Evolutionary conservation across 1,140 invertebrate species (phyloP).

Genomic region (Palaemon carinicauda): DNA sequence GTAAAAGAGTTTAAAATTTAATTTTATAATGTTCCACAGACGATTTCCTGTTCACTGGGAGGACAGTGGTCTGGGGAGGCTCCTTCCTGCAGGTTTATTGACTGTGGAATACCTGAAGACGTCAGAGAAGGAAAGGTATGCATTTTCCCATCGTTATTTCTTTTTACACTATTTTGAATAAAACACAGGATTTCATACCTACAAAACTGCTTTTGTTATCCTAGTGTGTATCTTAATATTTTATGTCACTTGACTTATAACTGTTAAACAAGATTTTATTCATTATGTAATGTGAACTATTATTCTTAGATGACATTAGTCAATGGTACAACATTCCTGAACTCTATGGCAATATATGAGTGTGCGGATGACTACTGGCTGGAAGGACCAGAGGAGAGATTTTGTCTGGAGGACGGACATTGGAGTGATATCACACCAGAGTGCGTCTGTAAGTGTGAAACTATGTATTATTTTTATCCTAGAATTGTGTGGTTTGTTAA

Average conservation of each 20-base stretch:
- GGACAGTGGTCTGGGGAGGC: slow-evolving; percentile 82
- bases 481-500: background rate
- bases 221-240: background rate
- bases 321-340: slow-evolving; percentile 79
- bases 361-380: slow-evolving; percentile 87
- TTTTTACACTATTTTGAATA: background rate
- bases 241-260: too few species aligned
- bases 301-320: slow-evolving; percentile 70
- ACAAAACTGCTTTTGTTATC: background rate
- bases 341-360: slow-evolving; percentile 77
- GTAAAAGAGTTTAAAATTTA: background rate
- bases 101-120: slow-evolving; percentile 83
- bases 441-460: slow-evolving; percentile 77
- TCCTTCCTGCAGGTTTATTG: slow-evolving; percentile 83
- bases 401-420: slow-evolving; percentile 81
- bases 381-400: slow-evolving; percentile 72
- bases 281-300: too few species aligned
- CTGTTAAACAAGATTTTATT: too few species aligned
- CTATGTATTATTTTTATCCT: background rate
- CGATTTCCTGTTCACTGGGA: slow-evolving; percentile 80
- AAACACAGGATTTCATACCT: too few species aligned
- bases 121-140: slow-evolving; percentile 74
- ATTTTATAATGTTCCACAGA: slow-evolving; percentile 66
- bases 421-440: slow-evolving; percentile 86
- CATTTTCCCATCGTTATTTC: background rate